Evolutionary conservation across 2,113 vertebrate genomes (phyloP).

Genomic region (Spea bombifrons): DNA sequence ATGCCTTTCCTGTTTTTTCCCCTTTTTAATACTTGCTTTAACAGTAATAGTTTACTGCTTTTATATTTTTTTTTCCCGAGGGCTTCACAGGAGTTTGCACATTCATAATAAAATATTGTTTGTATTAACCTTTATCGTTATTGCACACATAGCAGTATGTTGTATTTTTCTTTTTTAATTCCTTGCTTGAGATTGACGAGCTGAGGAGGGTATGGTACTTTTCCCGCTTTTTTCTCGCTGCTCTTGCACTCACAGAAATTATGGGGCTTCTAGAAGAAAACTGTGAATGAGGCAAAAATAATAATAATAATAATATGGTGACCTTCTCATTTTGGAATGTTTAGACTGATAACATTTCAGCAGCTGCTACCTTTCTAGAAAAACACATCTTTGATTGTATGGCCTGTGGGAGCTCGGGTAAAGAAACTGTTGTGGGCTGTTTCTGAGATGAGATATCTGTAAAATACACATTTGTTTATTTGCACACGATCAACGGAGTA

Average conservation of each 20-base stretch:
- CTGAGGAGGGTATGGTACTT: not conserved
- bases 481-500: too few species aligned
- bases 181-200: not conserved
- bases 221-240: too few species aligned
- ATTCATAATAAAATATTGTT: not conserved
- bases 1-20: too few species aligned
- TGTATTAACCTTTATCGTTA: not conserved
- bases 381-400: too few species aligned
- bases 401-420: too few species aligned
- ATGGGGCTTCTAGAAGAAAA: not conserved
- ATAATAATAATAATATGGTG: not conserved
- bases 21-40: too few species aligned
- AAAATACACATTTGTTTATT: too few species aligned
- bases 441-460: too few species aligned
- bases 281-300: not conserved
- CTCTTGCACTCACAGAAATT: not conserved
- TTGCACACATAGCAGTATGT: not conserved
- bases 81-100: not conserved
- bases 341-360: not conserved
- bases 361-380: not conserved
- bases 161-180: not conserved
- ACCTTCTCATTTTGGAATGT: not conserved
- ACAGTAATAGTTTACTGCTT: not conserved
- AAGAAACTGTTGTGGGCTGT: too few species aligned
- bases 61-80: not conserved